Evolutionary conservation across 2,797 vertebrate genomes (phyloP).

Genomic region (Pseudomugil tenellus): DNA sequence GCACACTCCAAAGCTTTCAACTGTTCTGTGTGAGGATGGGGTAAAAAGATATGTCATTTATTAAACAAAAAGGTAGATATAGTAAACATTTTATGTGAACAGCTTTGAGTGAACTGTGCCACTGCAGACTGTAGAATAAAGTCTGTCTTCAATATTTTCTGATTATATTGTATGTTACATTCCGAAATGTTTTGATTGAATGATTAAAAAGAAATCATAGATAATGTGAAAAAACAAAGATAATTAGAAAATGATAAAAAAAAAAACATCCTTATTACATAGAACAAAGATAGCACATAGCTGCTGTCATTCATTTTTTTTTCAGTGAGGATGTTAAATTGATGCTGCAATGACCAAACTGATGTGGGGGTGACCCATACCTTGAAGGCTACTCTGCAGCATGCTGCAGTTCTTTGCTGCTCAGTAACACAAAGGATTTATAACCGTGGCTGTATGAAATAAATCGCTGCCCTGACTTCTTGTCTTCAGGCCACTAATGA

Average conservation of each 20-base stretch:
- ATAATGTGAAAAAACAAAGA: not conserved
- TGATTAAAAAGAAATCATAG: not conserved
- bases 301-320: constrained; percentile 36
- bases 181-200: not conserved
- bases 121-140: too few relatives aligned
- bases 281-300: not conserved
- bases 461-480: constrained; percentile 68
- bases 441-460: constrained; percentile 62
- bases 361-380: constrained; percentile 77
- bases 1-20: constrained; percentile 51
- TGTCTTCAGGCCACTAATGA: constrained; percentile 72
- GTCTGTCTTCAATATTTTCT: too few relatives aligned
- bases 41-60: constrained; percentile 35
- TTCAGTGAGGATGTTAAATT: constrained; percentile 24
- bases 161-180: constrained; percentile 5
- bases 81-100: not conserved
- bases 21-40: constrained; percentile 41
- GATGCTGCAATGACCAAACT: constrained; percentile 40
- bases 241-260: not conserved
- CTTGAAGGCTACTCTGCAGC: constrained; percentile 72
- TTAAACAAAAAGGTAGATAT: constrained; percentile 15
- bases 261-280: not conserved
- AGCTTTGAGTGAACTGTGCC: too few relatives aligned
- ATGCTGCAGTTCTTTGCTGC: constrained; percentile 60
- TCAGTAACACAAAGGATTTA: constrained; percentile 75